Conservation (phyloP, 1,140 invertebrate species). For the Aphis gossypii region DNA sequence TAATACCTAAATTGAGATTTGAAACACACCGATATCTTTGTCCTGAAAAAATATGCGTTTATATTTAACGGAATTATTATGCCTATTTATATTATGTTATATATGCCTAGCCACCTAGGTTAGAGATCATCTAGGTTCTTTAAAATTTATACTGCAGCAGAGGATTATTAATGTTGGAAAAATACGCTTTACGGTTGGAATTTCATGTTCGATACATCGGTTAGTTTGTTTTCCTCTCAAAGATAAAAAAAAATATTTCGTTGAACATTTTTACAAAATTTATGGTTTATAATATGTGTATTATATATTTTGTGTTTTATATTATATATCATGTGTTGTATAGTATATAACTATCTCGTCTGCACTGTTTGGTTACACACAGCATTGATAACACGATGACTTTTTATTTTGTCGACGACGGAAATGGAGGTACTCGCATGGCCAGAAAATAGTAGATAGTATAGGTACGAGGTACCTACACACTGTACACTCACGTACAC, state of each 20-base stretch:
- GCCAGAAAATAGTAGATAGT: not conserved
- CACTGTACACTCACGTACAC: not conserved
- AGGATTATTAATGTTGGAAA: not conserved
- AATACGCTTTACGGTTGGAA: not conserved
- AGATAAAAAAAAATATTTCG: not conserved
- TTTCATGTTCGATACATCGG: not conserved
- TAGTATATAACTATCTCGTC: not conserved
- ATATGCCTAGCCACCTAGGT: not conserved
- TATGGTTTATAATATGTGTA: not conserved
- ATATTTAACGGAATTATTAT: too few relatives aligned
- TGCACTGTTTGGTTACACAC: not conserved
- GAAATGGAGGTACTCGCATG: not conserved
- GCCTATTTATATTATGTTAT: too few relatives aligned
- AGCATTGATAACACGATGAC: conserved; percentile 12
- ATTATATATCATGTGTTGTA: too few relatives aligned
- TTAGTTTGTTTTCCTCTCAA: not conserved
- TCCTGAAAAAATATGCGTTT: too few relatives aligned
- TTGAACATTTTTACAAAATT: not conserved
- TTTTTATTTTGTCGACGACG: conserved; percentile 2
- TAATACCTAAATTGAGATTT: too few relatives aligned
- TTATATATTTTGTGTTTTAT: not conserved
- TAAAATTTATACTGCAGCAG: not conserved
- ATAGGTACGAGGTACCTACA: not conserved
- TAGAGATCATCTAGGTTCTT: not conserved
- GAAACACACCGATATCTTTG: too few relatives aligned